phyloP scores from a whole-genome alignment of 2,797 vertebrate genomes.

The Sternotherus odoratus region DNA sequence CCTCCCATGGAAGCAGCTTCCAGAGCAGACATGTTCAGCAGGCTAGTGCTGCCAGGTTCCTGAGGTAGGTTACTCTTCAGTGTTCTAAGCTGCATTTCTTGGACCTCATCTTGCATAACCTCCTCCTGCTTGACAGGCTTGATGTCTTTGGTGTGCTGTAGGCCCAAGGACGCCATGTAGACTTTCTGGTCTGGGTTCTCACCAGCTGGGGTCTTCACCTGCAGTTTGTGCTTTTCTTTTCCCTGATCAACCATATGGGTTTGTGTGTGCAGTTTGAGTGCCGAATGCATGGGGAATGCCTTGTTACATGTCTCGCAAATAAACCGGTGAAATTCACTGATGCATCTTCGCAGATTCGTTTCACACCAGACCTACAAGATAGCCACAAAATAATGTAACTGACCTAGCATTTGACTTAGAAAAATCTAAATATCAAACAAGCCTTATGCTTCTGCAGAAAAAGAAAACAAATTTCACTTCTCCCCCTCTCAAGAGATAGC shows the following conservation, averaged over 20 bases:
- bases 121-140: conserved; percentile 84
- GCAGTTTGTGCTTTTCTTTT: conserved; percentile 71
- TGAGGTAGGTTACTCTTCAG: conserved; percentile 92
- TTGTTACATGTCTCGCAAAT: conserved; percentile 94
- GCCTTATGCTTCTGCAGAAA: not conserved
- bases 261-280: conserved; percentile 89
- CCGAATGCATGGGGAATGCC: conserved; percentile 93
- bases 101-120: conserved; percentile 88
- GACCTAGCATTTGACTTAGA: not conserved
- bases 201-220: conserved; percentile 6
- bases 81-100: conserved; percentile 89
- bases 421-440: not conserved
- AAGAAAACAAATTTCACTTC: not conserved
- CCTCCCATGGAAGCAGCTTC: conserved; percentile 83
- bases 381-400: not conserved
- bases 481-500: not conserved
- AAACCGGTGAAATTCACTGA: conserved; percentile 94
- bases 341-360: conserved; percentile 93
- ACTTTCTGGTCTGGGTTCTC: conserved; percentile 81
- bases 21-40: conserved; percentile 87
- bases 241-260: conserved; percentile 75
- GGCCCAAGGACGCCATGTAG: conserved; percentile 91
- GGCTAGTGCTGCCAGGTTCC: conserved; percentile 83
- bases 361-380: conserved; percentile 93
- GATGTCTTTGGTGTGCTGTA: conserved; percentile 89